These are phyloP conservation scores for Lophius americanus DNA, from an alignment of 2,797 vertebrate species.

Conservation along the genomic window DNA sequence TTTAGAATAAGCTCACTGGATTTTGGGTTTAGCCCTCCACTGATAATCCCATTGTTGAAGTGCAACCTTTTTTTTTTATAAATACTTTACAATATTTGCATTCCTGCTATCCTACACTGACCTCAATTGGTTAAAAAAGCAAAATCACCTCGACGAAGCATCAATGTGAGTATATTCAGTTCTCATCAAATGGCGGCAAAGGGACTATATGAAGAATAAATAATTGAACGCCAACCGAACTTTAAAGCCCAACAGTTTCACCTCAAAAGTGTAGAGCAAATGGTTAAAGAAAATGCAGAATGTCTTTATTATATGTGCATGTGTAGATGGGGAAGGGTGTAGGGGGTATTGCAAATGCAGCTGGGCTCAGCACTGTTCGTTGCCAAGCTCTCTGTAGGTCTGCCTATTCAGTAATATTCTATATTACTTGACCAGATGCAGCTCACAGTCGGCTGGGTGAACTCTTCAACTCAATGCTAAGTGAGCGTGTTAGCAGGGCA, in stretches of 20 bases:
- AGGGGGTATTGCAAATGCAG: slow-evolving; percentile 3
- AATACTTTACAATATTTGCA: too few species aligned
- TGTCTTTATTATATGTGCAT: slow-evolving; percentile 32
- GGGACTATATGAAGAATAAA: slow-evolving; percentile 13
- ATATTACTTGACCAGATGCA: slow-evolving; percentile 59
- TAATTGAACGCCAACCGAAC: slow-evolving; percentile 25
- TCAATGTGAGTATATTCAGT: too few species aligned
- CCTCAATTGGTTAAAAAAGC: too few species aligned
- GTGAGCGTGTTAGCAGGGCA: slow-evolving; percentile 18
- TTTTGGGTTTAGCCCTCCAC: too few species aligned
- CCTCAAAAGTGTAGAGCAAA: background rate
- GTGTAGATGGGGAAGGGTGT: background rate
- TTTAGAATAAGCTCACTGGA: too few species aligned
- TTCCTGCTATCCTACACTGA: too few species aligned
- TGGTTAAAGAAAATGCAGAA: slow-evolving; percentile 26
- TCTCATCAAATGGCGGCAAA: too few species aligned
- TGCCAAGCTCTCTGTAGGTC: slow-evolving; percentile 45
- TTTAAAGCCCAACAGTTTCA: slow-evolving; percentile 23
- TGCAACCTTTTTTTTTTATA: too few species aligned
- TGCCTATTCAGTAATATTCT: slow-evolving; percentile 43
- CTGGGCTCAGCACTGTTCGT: slow-evolving; percentile 41
- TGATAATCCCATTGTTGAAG: too few species aligned
- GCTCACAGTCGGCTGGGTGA: slow-evolving; percentile 64
- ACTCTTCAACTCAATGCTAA: slow-evolving; percentile 74
- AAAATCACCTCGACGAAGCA: too few species aligned